Base-by-base conservation (phyloP, 2,888 invertebrate species). In the Linyphia triangularis region DNA sequence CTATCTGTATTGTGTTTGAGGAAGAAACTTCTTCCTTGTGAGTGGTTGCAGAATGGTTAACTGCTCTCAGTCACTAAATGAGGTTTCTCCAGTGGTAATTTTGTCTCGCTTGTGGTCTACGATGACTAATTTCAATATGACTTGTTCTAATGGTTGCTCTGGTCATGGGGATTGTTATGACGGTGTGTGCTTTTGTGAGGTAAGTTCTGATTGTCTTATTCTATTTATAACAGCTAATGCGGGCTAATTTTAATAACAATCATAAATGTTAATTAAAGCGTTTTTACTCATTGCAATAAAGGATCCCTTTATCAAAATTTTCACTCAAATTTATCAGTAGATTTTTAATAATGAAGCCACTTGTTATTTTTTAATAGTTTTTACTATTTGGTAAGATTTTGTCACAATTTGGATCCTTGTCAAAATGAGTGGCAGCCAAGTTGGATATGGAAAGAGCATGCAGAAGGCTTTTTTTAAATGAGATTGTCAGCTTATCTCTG, bases 121-220 rank as follows among this genome's bases (percentile, higher is more conserved):
- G 61, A 90, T 90, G 89, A 59, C 82, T 65, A 79, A 86, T 28
- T 85, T 85, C 40, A 91, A 92, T 85, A 91, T 91, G 67, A 92
- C 92, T 91, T 96, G 96, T 92, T 94, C 94, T 86, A 95, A 95
- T 91, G 96, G 95, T 93, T 97, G 97, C 94, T 97, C 96, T 92
- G 97, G 97, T 90, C 96, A 96, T 90, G 97, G 97, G 24, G 97
- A 97, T 93, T 97, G 97, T 93, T 95, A 96, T 92, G 97, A 97
- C 93, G 97, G 97, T 90, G 97, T 97, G 81, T 97, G 97, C 92
- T 94, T 97, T 91, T 97, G 97, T 93, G 97, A 97, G 94, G 97
- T 97, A 91, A 95, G 95, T 82, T 43, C n/a, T n/a, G n/a, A n/a
- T n/a, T n/a, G n/a, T n/a, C n/a, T n/a, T n/a, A n/a, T n/a, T n/a